Evolutionary conservation across 2,113 vertebrate species (phyloP).

Genomic region (Balaeniceps rex): DNA sequence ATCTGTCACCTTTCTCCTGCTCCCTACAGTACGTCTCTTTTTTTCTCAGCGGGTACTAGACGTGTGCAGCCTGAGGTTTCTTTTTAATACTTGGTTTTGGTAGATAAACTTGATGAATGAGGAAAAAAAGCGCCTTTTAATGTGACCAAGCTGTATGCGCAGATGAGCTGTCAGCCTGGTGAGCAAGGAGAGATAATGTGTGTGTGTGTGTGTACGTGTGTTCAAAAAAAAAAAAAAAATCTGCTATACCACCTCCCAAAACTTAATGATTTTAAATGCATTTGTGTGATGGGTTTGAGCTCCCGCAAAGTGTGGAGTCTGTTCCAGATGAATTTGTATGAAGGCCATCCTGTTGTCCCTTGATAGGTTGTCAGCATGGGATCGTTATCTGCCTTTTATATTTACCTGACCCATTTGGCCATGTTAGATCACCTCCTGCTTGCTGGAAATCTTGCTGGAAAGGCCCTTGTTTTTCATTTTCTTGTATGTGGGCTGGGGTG

Average conservation of each 20-base stretch:
- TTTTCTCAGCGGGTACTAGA: background rate
- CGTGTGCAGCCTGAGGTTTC: background rate
- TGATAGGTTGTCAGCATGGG: background rate
- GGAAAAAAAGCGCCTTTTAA: background rate
- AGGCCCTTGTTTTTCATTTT: background rate
- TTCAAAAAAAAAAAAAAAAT: background rate
- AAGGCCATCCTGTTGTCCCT: background rate
- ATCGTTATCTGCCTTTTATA: background rate
- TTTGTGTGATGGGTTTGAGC: background rate
- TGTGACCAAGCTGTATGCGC: background rate
- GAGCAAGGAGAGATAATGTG: background rate
- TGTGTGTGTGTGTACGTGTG: accelerated
- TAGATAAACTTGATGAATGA: background rate
- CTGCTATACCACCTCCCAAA: background rate
- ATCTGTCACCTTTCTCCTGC: background rate
- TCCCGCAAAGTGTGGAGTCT: background rate
- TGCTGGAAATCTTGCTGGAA: background rate
- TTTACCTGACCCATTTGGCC: background rate
- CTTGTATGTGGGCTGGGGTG: background rate
- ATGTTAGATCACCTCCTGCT: background rate
- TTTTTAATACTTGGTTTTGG: background rate
- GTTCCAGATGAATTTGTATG: background rate
- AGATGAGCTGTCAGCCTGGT: background rate
- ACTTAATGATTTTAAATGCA: background rate
- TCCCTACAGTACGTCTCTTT: background rate